A percentile compares a stretch with the other conserved stretches of the same genome.
These are phyloP conservation scores for Antennarius maculatus DNA, from an alignment of 2,797 vertebrate species.

Conservation along the genomic window DNA sequence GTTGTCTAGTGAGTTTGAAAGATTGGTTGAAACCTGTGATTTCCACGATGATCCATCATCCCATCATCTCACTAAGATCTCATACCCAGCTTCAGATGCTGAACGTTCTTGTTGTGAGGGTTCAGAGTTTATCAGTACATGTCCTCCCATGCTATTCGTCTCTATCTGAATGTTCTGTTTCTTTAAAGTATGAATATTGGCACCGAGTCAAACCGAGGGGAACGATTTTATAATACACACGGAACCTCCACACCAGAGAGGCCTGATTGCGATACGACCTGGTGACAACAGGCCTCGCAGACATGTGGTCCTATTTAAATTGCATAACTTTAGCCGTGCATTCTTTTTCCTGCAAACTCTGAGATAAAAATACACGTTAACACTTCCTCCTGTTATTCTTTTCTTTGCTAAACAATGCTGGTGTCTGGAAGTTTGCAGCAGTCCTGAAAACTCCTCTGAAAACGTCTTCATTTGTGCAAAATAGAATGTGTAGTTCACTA, in stretches of 20 bases:
- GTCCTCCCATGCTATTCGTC: slow-evolving; percentile 72
- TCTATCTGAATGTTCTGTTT: slow-evolving; percentile 77
- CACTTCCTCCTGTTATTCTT: slow-evolving; percentile 40
- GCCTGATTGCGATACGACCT: slow-evolving; percentile 57
- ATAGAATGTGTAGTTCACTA: slow-evolving; percentile 30
- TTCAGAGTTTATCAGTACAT: slow-evolving; percentile 80
- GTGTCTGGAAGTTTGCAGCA: not conserved
- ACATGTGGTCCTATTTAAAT: slow-evolving; percentile 53
- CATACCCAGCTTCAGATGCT: slow-evolving; percentile 57
- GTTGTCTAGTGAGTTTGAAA: slow-evolving; percentile 1
- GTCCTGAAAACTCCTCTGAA: not conserved
- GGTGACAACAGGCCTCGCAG: slow-evolving; percentile 51
- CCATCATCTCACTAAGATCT: slow-evolving; percentile 44
- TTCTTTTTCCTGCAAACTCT: slow-evolving; percentile 42
- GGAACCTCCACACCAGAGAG: slow-evolving; percentile 60
- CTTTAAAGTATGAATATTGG: slow-evolving; percentile 70
- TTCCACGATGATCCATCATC: slow-evolving; percentile 21
- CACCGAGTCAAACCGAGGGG: slow-evolving; percentile 42
- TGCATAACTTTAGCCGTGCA: slow-evolving; percentile 40
- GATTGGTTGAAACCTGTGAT: slow-evolving; percentile 23
- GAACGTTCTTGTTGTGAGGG: slow-evolving; percentile 78
- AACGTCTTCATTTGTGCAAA: slow-evolving; percentile 11
- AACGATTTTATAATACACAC: slow-evolving; percentile 53
- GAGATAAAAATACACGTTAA: slow-evolving; percentile 44
- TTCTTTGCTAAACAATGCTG: not conserved